Base-by-base conservation (phyloP, 1,140 invertebrate genomes). In the Aphis craccivora region DNA sequence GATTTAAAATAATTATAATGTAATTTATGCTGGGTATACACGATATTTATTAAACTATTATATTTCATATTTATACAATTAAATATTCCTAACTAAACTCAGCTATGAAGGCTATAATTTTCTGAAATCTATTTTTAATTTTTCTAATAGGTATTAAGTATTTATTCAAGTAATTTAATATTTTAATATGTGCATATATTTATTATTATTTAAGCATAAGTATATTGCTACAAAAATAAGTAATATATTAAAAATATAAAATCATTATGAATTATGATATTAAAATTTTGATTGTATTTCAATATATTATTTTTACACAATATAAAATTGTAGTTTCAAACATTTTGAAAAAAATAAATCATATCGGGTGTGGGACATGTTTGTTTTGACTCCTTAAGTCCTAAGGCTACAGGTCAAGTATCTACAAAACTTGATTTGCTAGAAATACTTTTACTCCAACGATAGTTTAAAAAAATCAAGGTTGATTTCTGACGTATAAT, bases 361-460 rank as follows among this genome's bases (percentile, higher is more conserved):
- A 88, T 2, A 88, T 88, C 6, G 23, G 43, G 88, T 23, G 23
- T 45, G 88, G 35, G 51, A 43, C 22, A 60, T 55, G 35, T 4
- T 23, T 53, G n/a, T 51, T 53, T 25, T 30, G 23, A 55, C 23
- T 55, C 55, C 8, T 9, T 60, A 60, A 60, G 9, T 30, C 55
- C 37, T 60, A 51, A 60, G 23, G 88, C 88, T 60, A 43, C 60
- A 40, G 88, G 88, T 90, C 88, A 90, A 55, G 37, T 40, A 60
- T 37, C 25, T 40, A 90, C 53, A 30, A 90, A 90, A 90, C 88
- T 90, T 60, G 88, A 90, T 90, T 90, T 30, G 60, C 53, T 40
- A 60, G 23, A 90, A 90, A 90, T 60, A 90, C 88, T 90, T 90
- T 90, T 90, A 90, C 88, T 90, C 18, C 18, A 90, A 40, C 20